Evolutionary conservation across 2,888 invertebrate species (phyloP), one percentile per base, ranked within the genome.

Genomic region (Cephus spinipes): DNA sequence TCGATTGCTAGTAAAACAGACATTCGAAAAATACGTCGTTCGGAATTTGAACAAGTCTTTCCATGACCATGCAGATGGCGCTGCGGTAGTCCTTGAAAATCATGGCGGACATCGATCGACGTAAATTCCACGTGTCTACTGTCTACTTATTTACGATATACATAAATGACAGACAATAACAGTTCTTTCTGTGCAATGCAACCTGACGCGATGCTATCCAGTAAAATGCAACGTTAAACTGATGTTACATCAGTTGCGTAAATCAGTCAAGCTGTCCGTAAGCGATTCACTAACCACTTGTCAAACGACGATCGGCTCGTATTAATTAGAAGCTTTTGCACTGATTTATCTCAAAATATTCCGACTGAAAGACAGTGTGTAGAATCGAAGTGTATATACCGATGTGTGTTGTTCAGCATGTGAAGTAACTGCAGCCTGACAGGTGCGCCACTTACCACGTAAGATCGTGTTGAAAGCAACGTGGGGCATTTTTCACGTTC

Each of bases 401-500:
- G 55, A 55, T 6, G 55, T 55, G 23, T 23, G 15, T 55, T 40
- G 0, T 40, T 55, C 23, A 55, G 23, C 23, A 2, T 23, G 23
- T 55, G 9, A 55, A 55, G 55, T 55, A 23, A 55, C 55, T 55
- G 55, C 55, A 55, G 55, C 23, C 55, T 55, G 55, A 6, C 55
- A 55, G 23, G 55, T 55, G 55, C 23, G 23, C 55, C 55, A 9
- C 23, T 55, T 9, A 23, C 23, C 9, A 6, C 23, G 23, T 2
- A 55, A 23, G 55, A 55, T 55, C 82, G 80, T 85, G 84, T 85
- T 81, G 86, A 86, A 88, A 88, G 83, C 76, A 79, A 77, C 82
- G 81, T 83, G 78, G 78, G 74, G 34, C 75, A 86, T 86, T 87
- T 89, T 89, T 87, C 85, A 80, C 87, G 85, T 90, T 90, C 90